These are phyloP conservation scores for Sebastes schlegelii DNA, from an alignment of 2,113 vertebrate species.

Conservation along the genomic window DNA sequence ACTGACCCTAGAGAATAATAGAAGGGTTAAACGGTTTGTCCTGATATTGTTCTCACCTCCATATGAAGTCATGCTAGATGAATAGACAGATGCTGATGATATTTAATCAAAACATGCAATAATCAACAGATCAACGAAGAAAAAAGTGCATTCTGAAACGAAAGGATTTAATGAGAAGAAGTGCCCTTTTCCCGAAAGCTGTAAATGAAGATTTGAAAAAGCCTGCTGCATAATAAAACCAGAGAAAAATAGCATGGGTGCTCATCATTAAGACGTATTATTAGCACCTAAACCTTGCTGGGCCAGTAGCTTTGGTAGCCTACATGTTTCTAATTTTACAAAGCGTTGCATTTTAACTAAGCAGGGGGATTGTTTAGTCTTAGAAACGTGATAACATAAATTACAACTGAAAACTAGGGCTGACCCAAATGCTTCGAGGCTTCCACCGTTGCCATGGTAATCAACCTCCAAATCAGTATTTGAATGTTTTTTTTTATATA, in stretches of 20 bases:
- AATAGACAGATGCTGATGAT: background rate
- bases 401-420: background rate
- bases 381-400: too few relatives aligned
- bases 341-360: background rate
- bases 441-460: too few relatives aligned
- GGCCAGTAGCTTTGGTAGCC: background rate
- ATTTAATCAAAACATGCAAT: background rate
- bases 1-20: background rate
- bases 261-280: background rate
- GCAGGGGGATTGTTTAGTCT: background rate
- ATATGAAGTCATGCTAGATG: background rate
- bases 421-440: too few relatives aligned
- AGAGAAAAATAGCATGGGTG: background rate
- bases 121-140: background rate
- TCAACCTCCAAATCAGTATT: too few relatives aligned
- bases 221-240: background rate
- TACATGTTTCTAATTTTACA: slow-evolving; percentile 5
- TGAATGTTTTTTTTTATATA: too few relatives aligned
- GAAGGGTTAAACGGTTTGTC: background rate
- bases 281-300: background rate
- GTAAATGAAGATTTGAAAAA: background rate
- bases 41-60: background rate
- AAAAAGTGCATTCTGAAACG: background rate
- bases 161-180: background rate
- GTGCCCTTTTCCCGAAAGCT: background rate